Evolutionary conservation across 2,797 vertebrate species (phyloP).

Genomic region (Ptychobarbus kaznakovi): DNA sequence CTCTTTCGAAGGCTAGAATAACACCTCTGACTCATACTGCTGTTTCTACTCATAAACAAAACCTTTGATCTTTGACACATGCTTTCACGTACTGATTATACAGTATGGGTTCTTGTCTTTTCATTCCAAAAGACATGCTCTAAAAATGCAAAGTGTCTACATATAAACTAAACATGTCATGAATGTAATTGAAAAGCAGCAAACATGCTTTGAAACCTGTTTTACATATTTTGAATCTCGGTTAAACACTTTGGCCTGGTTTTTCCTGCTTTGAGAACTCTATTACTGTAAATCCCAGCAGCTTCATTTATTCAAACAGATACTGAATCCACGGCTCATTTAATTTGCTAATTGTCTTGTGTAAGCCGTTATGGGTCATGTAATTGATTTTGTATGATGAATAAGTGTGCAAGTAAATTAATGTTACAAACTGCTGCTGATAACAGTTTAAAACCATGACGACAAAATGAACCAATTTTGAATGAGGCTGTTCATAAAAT

Average conservation of each 20-base stretch:
- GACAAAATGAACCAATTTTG: background rate
- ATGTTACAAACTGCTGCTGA: background rate
- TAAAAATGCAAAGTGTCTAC: background rate
- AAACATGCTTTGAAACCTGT: conserved; percentile 1
- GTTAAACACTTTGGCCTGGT: conserved; percentile 15
- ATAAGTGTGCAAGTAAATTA: conserved; percentile 4
- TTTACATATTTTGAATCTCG: background rate
- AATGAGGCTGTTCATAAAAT: background rate
- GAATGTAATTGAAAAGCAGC: background rate
- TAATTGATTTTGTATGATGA: conserved; percentile 10
- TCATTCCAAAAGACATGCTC: background rate
- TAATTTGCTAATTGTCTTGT: background rate
- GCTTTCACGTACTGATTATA: conserved; percentile 30
- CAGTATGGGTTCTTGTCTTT: conserved; percentile 3
- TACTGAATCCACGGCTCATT: background rate
- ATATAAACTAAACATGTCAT: background rate
- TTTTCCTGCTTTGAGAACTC: conserved; percentile 5
- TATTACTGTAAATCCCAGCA: conserved; percentile 9
- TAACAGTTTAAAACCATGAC: background rate
- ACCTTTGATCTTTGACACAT: conserved; percentile 30
- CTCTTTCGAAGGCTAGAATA: conserved; percentile 1
- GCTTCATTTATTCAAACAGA: background rate
- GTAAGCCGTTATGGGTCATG: background rate
- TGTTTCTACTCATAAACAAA: conserved; percentile 20
- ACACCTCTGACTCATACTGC: conserved; percentile 21